Evolutionary conservation across 2,113 vertebrate species (phyloP).

Genomic region (Perccottus glenii): DNA sequence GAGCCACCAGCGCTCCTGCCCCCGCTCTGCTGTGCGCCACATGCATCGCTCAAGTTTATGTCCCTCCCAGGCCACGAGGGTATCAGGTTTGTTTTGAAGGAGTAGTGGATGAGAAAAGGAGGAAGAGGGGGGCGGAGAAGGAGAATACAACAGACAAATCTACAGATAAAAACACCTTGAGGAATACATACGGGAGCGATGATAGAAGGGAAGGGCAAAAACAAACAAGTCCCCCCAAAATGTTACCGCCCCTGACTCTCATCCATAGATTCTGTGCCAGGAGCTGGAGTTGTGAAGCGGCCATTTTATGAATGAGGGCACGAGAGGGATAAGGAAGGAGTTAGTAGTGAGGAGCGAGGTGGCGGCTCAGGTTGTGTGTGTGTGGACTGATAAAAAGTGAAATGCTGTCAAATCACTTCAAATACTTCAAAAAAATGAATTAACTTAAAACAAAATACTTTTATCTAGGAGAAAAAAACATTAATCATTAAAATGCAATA

Average conservation of each 20-base stretch:
- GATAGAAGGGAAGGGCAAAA: constrained; percentile 24
- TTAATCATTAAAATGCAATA: no score
- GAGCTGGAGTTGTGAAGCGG: constrained; percentile 71
- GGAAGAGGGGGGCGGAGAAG: constrained; percentile 30
- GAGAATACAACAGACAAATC: constrained; percentile 33
- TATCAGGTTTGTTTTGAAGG: constrained; percentile 77
- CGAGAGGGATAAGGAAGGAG: constrained; percentile 44
- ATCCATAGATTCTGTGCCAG: constrained; percentile 73
- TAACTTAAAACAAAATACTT: no score
- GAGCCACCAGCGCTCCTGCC: constrained; percentile 64
- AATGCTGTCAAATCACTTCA: no score
- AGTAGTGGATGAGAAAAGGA: constrained; percentile 9
- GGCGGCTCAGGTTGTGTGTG: constrained; percentile 52
- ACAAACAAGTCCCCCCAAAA: constrained; percentile 62
- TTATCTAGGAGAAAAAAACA: no score
- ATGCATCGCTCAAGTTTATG: constrained; percentile 62
- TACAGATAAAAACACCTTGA: constrained; percentile 13
- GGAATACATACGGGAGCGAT: constrained; percentile 2
- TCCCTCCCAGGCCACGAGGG: constrained; percentile 64
- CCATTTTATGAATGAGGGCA: constrained; percentile 78
- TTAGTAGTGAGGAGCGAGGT: constrained; percentile 38
- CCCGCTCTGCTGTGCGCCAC: constrained; percentile 51
- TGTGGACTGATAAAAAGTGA: constrained; percentile 16
- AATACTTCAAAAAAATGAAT: no score
- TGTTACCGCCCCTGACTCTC: constrained; percentile 64